Percentiles rank a stretch among this genome's conserved stretches.
phyloP scores from a whole-genome alignment of 2,888 invertebrate genomes.

The Polydesmus complanatus region DNA sequence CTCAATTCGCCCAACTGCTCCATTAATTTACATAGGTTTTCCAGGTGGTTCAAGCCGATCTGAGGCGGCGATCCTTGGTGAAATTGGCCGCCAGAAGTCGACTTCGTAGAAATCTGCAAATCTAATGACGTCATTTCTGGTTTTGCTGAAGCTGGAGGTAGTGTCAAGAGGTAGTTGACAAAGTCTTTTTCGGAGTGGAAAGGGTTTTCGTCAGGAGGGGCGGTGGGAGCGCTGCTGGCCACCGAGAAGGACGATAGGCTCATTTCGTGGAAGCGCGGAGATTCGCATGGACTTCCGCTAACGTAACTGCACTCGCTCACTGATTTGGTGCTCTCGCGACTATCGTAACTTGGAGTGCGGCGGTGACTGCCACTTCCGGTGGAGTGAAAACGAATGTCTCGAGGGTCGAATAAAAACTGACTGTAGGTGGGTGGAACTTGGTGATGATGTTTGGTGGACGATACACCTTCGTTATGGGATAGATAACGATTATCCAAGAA shows the following conservation, averaged over 20 bases:
- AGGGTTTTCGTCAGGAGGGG: conserved; percentile 1
- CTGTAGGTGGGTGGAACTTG: neutral
- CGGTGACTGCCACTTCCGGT: neutral
- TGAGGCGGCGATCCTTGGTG: conserved; percentile 24
- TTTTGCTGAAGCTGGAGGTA: conserved; percentile 10
- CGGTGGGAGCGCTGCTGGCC: neutral
- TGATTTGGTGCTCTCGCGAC: conserved; percentile 7
- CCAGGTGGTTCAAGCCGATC: conserved; percentile 59
- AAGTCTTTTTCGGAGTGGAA: conserved; percentile 15
- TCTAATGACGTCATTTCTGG: neutral
- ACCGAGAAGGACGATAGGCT: neutral
- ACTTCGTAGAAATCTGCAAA: neutral
- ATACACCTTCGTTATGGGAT: too few relatives aligned
- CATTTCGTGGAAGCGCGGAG: neutral
- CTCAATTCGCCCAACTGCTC: conserved; percentile 58
- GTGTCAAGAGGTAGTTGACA: conserved; percentile 5
- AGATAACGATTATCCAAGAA: conserved; percentile 7
- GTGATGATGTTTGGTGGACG: neutral
- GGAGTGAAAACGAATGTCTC: neutral
- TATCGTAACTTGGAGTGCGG: neutral
- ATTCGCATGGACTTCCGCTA: conserved; percentile 7
- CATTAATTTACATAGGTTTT: conserved; percentile 58
- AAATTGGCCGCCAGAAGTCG: neutral
- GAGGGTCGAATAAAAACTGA: neutral
- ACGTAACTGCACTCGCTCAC: conserved; percentile 4